Evolutionary conservation across 2,113 vertebrate species (phyloP).

Genomic region (Cyanistes caeruleus): DNA sequence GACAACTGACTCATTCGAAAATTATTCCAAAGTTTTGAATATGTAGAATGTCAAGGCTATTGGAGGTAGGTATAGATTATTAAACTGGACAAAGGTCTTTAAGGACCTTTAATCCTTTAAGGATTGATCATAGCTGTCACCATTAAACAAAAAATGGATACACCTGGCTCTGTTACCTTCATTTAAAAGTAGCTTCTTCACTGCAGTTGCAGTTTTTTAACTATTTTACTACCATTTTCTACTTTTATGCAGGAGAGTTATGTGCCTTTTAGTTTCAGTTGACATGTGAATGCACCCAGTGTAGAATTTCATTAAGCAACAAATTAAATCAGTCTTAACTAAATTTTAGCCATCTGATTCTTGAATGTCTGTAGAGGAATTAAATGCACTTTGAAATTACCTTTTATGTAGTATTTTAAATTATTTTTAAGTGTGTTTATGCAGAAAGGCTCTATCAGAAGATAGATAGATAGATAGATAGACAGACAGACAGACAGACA

Average conservation of each 20-base stretch:
- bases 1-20: background rate
- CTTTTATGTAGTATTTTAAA: background rate
- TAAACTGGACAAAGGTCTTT: background rate
- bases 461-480: too few species aligned
- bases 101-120: background rate
- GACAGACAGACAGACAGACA: too few species aligned
- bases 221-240: background rate
- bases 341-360: background rate
- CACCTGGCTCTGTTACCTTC: background rate
- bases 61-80: background rate
- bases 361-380: background rate
- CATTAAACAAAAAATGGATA: background rate
- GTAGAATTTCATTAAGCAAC: background rate
- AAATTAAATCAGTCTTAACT: background rate
- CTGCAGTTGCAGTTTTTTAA: background rate
- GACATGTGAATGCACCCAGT: background rate
- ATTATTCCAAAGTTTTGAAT: background rate
- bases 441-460: background rate
- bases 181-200: background rate
- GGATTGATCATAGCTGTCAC: background rate
- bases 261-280: background rate
- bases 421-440: background rate
- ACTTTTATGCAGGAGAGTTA: background rate
- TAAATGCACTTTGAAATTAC: background rate
- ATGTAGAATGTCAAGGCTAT: background rate